A percentile compares a stretch with the other conserved stretches of the same genome.
Evolutionary conservation across 2,797 vertebrate species (phyloP).

Genomic region (Hypotaenidia okinawae): DNA sequence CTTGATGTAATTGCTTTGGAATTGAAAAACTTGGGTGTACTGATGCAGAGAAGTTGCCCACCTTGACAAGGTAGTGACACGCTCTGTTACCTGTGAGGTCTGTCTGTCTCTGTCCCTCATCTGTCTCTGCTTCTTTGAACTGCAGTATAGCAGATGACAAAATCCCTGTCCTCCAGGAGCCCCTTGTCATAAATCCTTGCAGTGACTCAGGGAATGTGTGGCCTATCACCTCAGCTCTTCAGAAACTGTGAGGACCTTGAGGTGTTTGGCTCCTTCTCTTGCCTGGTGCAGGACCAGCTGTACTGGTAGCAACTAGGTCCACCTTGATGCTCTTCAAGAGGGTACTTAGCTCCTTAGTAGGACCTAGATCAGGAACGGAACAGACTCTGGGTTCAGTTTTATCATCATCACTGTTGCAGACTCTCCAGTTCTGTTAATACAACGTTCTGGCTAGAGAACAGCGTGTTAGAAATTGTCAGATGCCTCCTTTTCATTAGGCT

Average conservation of each 20-base stretch:
- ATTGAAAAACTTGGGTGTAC: background rate
- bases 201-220: background rate
- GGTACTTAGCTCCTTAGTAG: background rate
- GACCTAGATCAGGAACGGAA: background rate
- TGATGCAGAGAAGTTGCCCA: background rate
- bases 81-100: background rate
- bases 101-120: background rate
- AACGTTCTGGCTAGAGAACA: background rate
- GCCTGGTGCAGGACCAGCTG: accelerated
- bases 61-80: background rate
- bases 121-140: background rate
- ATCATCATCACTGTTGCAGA: background rate
- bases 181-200: background rate
- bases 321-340: background rate
- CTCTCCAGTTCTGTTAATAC: background rate
- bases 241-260: background rate
- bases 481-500: background rate
- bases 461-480: background rate
- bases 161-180: background rate
- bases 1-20: conserved; percentile 13
- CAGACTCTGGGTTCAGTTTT: background rate
- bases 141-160: background rate
- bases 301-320: background rate
- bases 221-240: background rate
- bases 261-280: background rate